These are phyloP conservation scores for Acanthaster planci DNA, from an alignment of 35 echinoderm and acorn worm genomes.

Conservation along the genomic window DNA sequence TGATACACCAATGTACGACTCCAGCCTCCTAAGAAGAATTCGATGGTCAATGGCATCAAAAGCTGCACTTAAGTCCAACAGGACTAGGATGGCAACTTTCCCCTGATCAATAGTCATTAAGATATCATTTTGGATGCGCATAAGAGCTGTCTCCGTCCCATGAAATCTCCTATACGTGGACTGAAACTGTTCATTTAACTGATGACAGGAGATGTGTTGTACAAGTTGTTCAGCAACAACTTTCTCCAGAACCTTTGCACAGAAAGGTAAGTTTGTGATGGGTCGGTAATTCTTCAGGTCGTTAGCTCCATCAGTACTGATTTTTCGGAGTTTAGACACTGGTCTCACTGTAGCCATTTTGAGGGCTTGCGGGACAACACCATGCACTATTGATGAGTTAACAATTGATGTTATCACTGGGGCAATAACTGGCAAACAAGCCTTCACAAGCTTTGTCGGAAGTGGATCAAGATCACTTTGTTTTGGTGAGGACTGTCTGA, in stretches of 20 bases:
- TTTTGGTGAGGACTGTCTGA: background rate
- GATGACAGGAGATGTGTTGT: background rate
- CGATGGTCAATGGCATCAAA: conserved; percentile 68
- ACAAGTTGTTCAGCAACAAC: conserved; percentile 14
- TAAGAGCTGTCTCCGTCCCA: conserved; percentile 6
- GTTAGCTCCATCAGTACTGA: conserved; percentile 12
- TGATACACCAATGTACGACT: conserved; percentile 27
- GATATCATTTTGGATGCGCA: conserved; percentile 36
- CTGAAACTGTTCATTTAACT: background rate
- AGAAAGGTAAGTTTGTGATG: conserved; percentile 1
- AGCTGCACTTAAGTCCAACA: conserved; percentile 58
- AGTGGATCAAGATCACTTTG: background rate
- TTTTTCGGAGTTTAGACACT: conserved; percentile 45
- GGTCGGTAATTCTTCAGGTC: background rate
- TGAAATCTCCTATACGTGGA: conserved; percentile 13
- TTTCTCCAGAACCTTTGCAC: conserved; percentile 3
- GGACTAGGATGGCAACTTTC: conserved; percentile 41
- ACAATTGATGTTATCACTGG: background rate
- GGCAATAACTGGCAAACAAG: background rate
- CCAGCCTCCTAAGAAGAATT: conserved; percentile 33
- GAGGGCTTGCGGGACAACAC: conserved; percentile 31
- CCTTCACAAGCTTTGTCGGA: background rate
- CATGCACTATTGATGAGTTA: conserved; percentile 3
- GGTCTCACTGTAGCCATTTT: conserved; percentile 40
- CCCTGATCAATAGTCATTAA: conserved; percentile 27